Percentiles rank a stretch among this genome's conserved stretches.
Conservation (phyloP, 2,113 vertebrate species). For the Zosterops lateralis region DNA sequence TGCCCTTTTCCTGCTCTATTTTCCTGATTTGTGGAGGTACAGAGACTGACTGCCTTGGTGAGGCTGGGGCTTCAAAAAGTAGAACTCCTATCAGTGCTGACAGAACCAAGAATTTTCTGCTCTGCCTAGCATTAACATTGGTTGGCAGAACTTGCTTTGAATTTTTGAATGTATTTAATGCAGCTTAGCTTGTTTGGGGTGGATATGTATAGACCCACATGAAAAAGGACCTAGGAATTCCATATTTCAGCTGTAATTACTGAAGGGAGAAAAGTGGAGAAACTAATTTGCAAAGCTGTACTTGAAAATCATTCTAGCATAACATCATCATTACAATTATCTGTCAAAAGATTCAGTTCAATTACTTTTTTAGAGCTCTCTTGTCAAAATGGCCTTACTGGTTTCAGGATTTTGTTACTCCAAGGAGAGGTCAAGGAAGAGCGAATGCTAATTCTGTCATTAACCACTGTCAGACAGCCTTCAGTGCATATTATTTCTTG, state of each 20-base stretch:
- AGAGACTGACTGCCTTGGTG: neutral
- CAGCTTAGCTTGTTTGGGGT: neutral
- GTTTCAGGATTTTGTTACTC: slow-evolving; percentile 50
- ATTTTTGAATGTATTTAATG: slow-evolving; percentile 30
- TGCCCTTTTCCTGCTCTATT: neutral
- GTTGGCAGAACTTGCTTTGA: slow-evolving; percentile 4
- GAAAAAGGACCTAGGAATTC: neutral
- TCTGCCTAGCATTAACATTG: neutral
- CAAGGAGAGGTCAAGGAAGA: slow-evolving; percentile 44
- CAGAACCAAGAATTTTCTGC: neutral
- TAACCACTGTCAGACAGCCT: slow-evolving; percentile 29
- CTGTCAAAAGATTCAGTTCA: slow-evolving; percentile 73
- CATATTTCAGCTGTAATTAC: slow-evolving; percentile 16
- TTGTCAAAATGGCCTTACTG: slow-evolving; percentile 62
- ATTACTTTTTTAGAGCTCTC: slow-evolving; percentile 53
- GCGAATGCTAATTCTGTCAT: slow-evolving; percentile 59
- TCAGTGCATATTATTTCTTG: neutral
- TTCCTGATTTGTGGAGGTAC: neutral
- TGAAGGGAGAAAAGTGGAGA: slow-evolving; percentile 29
- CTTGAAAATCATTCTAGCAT: slow-evolving; percentile 67
- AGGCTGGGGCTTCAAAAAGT: neutral
- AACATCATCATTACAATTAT: slow-evolving; percentile 71
- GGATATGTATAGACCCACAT: neutral
- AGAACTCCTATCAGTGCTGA: neutral
- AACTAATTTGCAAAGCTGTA: slow-evolving; percentile 67